Evolutionary conservation across 2,888 invertebrate species (phyloP).

Genomic region (Plebejus anna): DNA sequence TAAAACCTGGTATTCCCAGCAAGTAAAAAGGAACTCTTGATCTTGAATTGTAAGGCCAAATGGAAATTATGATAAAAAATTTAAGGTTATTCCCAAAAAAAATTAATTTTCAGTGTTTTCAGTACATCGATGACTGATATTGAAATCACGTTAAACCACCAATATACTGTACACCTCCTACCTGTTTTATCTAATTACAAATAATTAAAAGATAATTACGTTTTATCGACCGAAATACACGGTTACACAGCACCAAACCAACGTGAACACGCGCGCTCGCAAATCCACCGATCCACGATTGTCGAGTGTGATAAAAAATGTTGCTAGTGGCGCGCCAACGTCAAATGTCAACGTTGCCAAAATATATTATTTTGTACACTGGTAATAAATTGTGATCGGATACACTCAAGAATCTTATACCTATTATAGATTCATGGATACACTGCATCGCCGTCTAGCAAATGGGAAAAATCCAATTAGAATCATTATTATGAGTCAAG

Average conservation of each 20-base stretch:
- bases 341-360: background rate
- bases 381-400: background rate
- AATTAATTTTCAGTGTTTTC: background rate
- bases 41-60: background rate
- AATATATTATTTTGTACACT: background rate
- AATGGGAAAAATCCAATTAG: background rate
- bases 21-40: background rate
- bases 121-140: background rate
- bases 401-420: background rate
- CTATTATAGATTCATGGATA: no score
- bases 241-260: conserved; percentile 4
- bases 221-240: conserved; percentile 13
- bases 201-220: background rate
- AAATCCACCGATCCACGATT: background rate
- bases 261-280: conserved; percentile 17
- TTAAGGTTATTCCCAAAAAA: conserved; percentile 12
- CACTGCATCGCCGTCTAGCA: background rate
- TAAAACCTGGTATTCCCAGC: background rate
- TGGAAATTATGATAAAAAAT: background rate
- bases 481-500: background rate
- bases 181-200: background rate
- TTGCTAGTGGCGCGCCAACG: background rate
- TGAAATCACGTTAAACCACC: background rate
- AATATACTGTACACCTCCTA: background rate
- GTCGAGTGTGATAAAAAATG: background rate